Conservation (phyloP, 1,140 invertebrate genomes). For the Drosophila nasuta region DNA sequence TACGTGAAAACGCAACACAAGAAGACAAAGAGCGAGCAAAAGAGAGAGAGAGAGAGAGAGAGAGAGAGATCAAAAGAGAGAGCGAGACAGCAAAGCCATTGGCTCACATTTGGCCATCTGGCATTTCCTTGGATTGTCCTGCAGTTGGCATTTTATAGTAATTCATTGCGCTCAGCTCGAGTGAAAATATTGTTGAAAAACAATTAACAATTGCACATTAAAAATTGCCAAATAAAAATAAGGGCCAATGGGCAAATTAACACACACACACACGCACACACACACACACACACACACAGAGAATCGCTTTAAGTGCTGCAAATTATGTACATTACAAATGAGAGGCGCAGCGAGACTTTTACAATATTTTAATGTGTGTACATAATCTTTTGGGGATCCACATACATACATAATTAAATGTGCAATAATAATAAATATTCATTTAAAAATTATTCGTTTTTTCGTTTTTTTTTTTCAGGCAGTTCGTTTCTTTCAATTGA, state of each 20-base stretch:
- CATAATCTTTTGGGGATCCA: too few species aligned
- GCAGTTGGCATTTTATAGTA: conserved; percentile 35
- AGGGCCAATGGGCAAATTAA: conserved; percentile 55
- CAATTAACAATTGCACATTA: conserved; percentile 76
- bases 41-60: neutral
- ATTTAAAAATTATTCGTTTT: neutral
- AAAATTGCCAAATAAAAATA: conserved; percentile 41
- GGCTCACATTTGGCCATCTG: conserved; percentile 37
- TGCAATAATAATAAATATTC: neutral
- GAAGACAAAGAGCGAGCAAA: neutral
- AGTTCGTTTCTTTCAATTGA: neutral
- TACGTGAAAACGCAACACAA: conserved; percentile 29
- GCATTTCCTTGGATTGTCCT: conserved; percentile 53
- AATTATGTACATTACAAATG: conserved; percentile 2
- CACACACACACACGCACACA: neutral
- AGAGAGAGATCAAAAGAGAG: neutral
- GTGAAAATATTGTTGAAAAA: conserved; percentile 73
- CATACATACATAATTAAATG: too few species aligned
- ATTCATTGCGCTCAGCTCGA: conserved; percentile 50
- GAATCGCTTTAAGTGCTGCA: conserved; percentile 28
- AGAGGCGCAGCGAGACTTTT: too few species aligned
- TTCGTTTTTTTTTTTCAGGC: neutral
- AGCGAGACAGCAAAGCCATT: neutral
- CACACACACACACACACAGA: neutral
- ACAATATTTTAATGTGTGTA: too few species aligned